Base-by-base conservation (phyloP, 2,797 vertebrate species). In the Buphagus erythrorhynchus region DNA sequence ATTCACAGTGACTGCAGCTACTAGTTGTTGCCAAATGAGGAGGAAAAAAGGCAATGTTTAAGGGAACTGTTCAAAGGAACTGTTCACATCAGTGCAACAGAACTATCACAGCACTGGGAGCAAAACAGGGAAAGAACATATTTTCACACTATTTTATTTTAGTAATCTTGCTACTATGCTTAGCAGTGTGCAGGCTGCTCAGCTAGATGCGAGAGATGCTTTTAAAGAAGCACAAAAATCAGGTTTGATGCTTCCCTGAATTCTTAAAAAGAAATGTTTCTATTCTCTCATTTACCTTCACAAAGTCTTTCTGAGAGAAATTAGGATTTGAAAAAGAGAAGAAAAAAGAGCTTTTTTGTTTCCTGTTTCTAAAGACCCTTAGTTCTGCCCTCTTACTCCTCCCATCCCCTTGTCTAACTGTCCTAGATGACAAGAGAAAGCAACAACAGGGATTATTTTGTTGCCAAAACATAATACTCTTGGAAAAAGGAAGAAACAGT, bases 131-230 rank as follows among this genome's bases (percentile, higher is more conserved):
- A 68, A 92, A 79, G 38, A 73, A 80, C 16, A 11, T 55, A 59
- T 67, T 93, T 86, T 93, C 65, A 86, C 19, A 4, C 57, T 74
- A 65, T 79, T 91, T 88, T 88, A 88, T 71, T 91, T 93, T 78
- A 90, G 76, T 45, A 90, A 48, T 61, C 67, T 74, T 92, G 89
- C 89, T 90, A 85, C 91, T 91, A 83, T 15, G 59, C 58, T 83
- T 81, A 58, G 86, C 62, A 93, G 33, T 1, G 1, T 62, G 54
- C 93, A 88, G 55, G 51, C 69, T 95, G 81, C 84, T 95, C 91
- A 66, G 57, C 42, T 87, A 87, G 36, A 92, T 68, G 65, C 0
- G 11, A 96, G 69, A 86, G 51, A 83, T 83, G 73, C 46, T 91
- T 83, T 86, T 55, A 79, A 68, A 69, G 21, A 26, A 80, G 19